A percentile compares a stretch with the other conserved stretches of the same genome.
Conservation (phyloP, 2,113 vertebrate genomes). For the Oenanthe oenanthe region DNA sequence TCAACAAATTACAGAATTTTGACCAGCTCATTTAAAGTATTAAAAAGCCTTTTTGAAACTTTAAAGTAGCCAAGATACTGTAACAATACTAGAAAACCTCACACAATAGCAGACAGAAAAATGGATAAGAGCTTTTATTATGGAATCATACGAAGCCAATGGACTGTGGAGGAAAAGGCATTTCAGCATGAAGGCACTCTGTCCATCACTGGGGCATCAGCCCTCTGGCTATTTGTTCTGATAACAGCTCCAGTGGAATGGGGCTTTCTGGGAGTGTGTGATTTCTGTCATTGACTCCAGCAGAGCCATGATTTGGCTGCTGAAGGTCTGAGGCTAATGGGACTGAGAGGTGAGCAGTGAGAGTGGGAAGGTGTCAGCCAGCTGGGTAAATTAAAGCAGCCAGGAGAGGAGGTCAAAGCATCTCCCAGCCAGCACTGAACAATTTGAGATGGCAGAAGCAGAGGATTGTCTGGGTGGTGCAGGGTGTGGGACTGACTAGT, state of each 20-base stretch:
- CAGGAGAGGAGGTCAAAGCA: neutral
- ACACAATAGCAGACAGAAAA: constrained; percentile 22
- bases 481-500: neutral
- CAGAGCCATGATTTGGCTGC: neutral
- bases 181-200: constrained; percentile 6
- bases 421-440: neutral
- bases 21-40: neutral
- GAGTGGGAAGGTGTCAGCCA: neutral
- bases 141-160: neutral
- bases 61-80: neutral
- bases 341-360: neutral
- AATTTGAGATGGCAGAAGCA: neutral
- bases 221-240: neutral
- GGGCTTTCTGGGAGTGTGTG: neutral
- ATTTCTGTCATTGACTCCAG: neutral
- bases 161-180: neutral
- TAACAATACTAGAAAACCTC: neutral
- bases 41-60: constrained; percentile 15
- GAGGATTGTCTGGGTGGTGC: neutral
- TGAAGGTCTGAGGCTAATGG: neutral
- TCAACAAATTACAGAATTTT: constrained; percentile 1
- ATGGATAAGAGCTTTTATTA: neutral
- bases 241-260: neutral
- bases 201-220: neutral
- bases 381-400: neutral